Conservation (phyloP, 2,113 vertebrate species). For the Gila orcuttii region DNA sequence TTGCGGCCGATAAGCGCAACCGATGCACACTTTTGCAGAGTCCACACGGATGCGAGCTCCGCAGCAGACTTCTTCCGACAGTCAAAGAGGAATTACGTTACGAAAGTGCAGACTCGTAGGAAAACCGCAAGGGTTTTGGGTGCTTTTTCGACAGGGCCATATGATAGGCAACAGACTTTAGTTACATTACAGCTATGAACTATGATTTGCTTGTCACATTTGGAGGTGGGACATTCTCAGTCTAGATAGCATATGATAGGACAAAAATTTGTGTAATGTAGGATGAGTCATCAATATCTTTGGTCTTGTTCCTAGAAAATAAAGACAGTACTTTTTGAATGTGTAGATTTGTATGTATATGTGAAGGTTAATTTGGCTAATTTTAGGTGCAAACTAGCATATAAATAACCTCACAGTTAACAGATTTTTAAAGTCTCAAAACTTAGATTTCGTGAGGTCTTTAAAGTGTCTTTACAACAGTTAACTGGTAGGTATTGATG, state of each 20-base stretch:
- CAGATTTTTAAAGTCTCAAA: neutral
- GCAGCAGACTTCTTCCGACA: too few species aligned
- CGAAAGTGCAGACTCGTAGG: too few species aligned
- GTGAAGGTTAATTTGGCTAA: neutral
- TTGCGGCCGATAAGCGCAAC: too few species aligned
- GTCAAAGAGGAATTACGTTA: too few species aligned
- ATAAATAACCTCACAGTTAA: neutral
- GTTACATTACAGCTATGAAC: neutral
- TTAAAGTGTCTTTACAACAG: constrained; percentile 7
- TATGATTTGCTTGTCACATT: neutral
- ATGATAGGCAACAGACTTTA: neutral
- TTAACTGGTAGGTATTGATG: constrained; percentile 8
- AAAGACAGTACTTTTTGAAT: neutral
- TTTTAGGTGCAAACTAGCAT: neutral
- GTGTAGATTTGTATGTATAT: neutral
- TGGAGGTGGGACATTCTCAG: neutral
- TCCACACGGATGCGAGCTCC: too few species aligned
- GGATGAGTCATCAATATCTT: neutral
- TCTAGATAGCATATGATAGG: neutral
- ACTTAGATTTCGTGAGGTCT: neutral
- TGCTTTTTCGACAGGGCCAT: too few species aligned
- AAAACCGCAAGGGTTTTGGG: too few species aligned
- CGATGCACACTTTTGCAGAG: too few species aligned
- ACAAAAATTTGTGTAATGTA: neutral
- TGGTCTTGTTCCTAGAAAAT: neutral